Conservation (phyloP, 2,113 vertebrate genomes). For the Lasiurus cinereus region DNA sequence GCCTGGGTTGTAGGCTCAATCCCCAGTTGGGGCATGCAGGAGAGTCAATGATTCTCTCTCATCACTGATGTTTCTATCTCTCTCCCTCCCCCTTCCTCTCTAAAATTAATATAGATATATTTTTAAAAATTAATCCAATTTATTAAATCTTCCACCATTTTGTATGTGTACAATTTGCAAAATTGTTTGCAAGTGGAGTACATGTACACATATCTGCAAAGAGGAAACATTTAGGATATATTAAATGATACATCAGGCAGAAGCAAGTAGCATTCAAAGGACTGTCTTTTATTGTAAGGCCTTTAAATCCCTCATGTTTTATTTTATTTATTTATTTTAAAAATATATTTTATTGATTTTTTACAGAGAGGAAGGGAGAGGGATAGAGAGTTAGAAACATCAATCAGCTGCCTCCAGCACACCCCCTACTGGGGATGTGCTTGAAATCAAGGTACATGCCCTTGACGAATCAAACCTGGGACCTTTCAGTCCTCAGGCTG, state of each 20-base stretch:
- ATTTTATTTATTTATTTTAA: too few relatives aligned
- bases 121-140: conserved; percentile 4
- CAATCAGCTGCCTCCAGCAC: too few relatives aligned
- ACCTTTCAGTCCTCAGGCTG: too few relatives aligned
- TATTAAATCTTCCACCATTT: not conserved
- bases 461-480: too few relatives aligned
- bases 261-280: conserved; percentile 45
- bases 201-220: not conserved
- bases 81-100: not conserved
- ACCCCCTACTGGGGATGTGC: too few relatives aligned
- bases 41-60: not conserved
- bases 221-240: not conserved
- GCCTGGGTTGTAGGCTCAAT: too few relatives aligned
- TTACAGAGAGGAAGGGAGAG: too few relatives aligned
- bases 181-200: conserved; percentile 42
- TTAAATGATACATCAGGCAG: conserved; percentile 28
- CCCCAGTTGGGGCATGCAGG: not conserved
- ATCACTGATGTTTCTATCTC: not conserved
- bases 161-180: conserved; percentile 27
- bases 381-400: too few relatives aligned
- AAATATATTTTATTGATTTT: too few relatives aligned
- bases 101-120: not conserved
- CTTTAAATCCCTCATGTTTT: conserved; percentile 21
- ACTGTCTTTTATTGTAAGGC: not conserved
- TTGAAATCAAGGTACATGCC: too few relatives aligned